Base-by-base conservation (phyloP, 1,140 invertebrate genomes). In the Nasonia longicornis region DNA sequence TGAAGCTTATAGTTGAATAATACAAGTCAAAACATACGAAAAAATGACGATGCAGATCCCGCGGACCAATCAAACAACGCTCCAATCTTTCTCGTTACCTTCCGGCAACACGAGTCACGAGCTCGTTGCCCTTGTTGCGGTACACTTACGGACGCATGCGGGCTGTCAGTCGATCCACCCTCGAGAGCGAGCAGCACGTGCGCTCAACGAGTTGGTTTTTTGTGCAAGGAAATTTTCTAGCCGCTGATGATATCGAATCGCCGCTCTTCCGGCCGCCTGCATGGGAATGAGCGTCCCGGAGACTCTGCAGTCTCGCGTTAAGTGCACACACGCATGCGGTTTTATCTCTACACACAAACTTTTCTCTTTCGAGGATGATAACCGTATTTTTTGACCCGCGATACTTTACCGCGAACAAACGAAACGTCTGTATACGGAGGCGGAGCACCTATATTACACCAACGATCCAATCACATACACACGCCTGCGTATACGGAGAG, bases 201-300 rank as follows among this genome's bases (percentile, higher is more conserved):
- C 70, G 26, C 22, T 12, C 42, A 73, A 79, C 20, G n/a, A 69
- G 38, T 48, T 79, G 14, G 52, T 42, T 29, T 73, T 80, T 73
- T 74, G 64, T 67, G 8, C 22, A 20, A 81, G 35, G 38, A 74
- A 76, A 76, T 76, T 81, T 69, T 73, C n/a, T 58, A 58, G 14
- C 52, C 16, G 58, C 1, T 70, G 38, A 76, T 81, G 38, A 76
- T 81, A 81, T 58, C 67, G 66, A 71, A 64, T 74, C 26, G 20
- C 52, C 52, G 6, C 6, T 7, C 31, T 38, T 82, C 69, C 80
- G 76, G 20, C n/a, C 67, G 66, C 80, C 80, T 72, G 69, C 80
- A 77, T 82, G 75, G 42, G 76, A 73, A 81, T 72, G 71, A 74
- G 35, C 35, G 42, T 66, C 73, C 16, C 11, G 42, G 0, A 12